These are phyloP conservation scores for Trachelus tabidus DNA, from an alignment of 2,888 invertebrate species.

Conservation along the genomic window DNA sequence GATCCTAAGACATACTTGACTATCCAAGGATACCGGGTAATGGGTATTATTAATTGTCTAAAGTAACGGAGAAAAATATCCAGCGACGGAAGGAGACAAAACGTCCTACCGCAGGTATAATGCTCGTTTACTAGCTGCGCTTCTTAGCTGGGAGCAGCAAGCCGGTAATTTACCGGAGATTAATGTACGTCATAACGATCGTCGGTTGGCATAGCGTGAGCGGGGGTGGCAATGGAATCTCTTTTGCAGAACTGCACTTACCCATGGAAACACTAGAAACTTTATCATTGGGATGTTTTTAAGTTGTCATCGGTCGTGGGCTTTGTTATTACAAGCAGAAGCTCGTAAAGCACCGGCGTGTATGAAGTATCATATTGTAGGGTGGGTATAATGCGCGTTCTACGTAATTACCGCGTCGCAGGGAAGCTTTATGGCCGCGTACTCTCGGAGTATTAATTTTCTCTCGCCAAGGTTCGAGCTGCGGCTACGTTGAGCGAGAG, in stretches of 20 bases:
- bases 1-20: neutral
- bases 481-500: slow-evolving; percentile 5
- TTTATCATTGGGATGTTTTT: slow-evolving; percentile 43
- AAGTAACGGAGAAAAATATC: neutral
- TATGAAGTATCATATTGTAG: slow-evolving; percentile 32
- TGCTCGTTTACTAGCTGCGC: neutral
- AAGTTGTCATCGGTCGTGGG: slow-evolving; percentile 53
- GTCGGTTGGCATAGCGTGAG: slow-evolving; percentile 18
- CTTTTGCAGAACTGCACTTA: neutral
- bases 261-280: slow-evolving; percentile 10
- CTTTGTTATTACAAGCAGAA: slow-evolving; percentile 56
- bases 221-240: slow-evolving; percentile 10
- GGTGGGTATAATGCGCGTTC: slow-evolving; percentile 44
- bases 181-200: neutral
- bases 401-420: slow-evolving; percentile 60
- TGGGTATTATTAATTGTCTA: neutral
- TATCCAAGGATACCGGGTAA: neutral
- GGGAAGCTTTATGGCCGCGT: slow-evolving; percentile 59
- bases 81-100: neutral
- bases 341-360: slow-evolving; percentile 51
- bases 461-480: slow-evolving; percentile 38
- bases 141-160: neutral
- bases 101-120: neutral
- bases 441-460: slow-evolving; percentile 59
- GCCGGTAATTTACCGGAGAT: neutral